A percentile compares a stretch with the other conserved stretches of the same genome.
phyloP scores from a whole-genome alignment of 1,140 invertebrate species.

The Uloborus diversus region DNA sequence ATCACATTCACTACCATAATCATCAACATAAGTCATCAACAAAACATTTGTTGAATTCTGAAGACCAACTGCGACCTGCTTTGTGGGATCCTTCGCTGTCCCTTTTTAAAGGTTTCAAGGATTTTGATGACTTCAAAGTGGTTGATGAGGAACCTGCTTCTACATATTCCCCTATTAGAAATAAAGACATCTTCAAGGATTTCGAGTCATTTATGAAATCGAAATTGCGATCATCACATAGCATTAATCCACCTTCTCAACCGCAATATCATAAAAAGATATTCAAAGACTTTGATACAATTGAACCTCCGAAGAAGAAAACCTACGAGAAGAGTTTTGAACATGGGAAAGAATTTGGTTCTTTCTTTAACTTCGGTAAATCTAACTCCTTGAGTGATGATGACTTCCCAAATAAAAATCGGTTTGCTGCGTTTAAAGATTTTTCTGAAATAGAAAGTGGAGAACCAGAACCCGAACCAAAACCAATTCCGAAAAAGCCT shows the following conservation, averaged over 20 bases:
- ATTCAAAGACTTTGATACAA: not conserved
- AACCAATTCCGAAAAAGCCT: not conserved
- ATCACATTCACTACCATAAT: slow-evolving; percentile 40
- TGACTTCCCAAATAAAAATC: slow-evolving; percentile 8
- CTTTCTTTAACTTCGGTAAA: not conserved
- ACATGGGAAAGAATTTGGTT: slow-evolving; percentile 8
- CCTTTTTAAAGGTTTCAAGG: not conserved
- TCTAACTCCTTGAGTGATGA: not conserved
- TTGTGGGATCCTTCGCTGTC: not conserved
- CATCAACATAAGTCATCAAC: slow-evolving; percentile 23
- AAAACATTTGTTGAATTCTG: not conserved
- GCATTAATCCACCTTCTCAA: not conserved
- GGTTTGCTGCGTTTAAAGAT: slow-evolving; percentile 37
- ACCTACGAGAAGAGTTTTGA: not conserved
- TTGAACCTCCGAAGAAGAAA: not conserved
- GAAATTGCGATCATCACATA: not conserved
- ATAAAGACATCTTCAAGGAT: not conserved
- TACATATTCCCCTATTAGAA: not conserved
- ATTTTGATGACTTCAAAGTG: not conserved
- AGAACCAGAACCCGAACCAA: not conserved
- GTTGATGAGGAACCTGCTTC: not conserved
- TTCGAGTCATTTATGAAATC: not conserved
- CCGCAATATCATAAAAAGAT: not conserved
- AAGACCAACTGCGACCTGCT: slow-evolving; percentile 9
- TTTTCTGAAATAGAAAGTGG: slow-evolving; percentile 13